phyloP scores from a whole-genome alignment of 2,797 vertebrate species.

The Manis javanica region DNA sequence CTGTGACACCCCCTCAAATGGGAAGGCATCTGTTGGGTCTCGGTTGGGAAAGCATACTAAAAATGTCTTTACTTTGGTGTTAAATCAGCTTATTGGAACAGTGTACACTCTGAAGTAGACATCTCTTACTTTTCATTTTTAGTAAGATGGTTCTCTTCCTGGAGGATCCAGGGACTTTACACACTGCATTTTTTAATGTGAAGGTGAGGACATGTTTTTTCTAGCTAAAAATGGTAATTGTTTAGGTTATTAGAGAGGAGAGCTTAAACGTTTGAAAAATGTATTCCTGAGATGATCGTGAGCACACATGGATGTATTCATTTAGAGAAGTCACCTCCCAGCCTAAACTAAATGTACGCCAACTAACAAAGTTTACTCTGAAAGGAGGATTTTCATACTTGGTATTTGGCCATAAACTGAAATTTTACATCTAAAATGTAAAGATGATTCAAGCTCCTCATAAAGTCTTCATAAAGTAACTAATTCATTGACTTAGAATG shows the following conservation, averaged over 20 bases:
- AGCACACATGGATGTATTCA: neutral
- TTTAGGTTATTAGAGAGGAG: slow-evolving; percentile 25
- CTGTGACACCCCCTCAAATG: slow-evolving; percentile 18
- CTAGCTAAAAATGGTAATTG: neutral
- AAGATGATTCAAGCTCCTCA: neutral
- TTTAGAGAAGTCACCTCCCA: neutral
- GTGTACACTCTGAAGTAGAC: neutral
- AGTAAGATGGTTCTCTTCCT: slow-evolving; percentile 23
- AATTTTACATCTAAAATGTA: neutral
- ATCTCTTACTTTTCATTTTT: neutral
- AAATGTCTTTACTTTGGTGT: slow-evolving; percentile 34
- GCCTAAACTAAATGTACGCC: neutral
- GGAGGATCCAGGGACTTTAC: neutral
- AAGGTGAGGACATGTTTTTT: slow-evolving; percentile 30
- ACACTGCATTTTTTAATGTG: neutral
- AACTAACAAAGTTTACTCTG: neutral
- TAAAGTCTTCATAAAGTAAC: neutral
- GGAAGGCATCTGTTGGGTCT: slow-evolving; percentile 36
- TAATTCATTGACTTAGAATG: neutral
- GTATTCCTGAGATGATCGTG: neutral
- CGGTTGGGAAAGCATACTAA: slow-evolving; percentile 52
- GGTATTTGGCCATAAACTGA: neutral
- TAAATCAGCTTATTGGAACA: slow-evolving; percentile 29
- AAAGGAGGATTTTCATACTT: neutral
- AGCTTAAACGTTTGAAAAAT: neutral